Evolutionary conservation across 2,797 vertebrate genomes (phyloP).

Genomic region (Acanthurus tractus): DNA sequence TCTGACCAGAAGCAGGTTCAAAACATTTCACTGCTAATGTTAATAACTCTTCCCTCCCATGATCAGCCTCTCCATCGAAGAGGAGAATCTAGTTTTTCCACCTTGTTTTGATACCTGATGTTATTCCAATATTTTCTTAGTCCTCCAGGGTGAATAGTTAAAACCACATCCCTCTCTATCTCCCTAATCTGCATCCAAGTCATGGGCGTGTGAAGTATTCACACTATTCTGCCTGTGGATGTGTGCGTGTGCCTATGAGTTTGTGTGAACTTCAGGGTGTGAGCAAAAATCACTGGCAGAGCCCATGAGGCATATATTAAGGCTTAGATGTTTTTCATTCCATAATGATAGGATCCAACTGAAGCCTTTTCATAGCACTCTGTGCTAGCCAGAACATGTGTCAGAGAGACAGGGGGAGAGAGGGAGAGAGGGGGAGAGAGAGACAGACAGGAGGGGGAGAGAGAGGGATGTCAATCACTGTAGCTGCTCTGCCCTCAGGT

Average conservation of each 20-base stretch:
- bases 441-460: constrained; percentile 11
- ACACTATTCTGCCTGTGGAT: constrained; percentile 44
- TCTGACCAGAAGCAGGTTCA: constrained; percentile 42
- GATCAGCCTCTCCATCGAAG: constrained; percentile 5
- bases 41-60: constrained; percentile 15
- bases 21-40: constrained; percentile 39
- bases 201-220: constrained; percentile 57
- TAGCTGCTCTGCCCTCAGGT: constrained; percentile 48
- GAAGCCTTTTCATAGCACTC: constrained; percentile 56
- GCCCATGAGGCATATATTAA: constrained; percentile 77
- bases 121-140: constrained; percentile 67
- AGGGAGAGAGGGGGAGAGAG: constrained; percentile 10
- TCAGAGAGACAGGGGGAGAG: constrained; percentile 18
- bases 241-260: constrained; percentile 23
- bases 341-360: constrained; percentile 84
- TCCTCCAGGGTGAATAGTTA: constrained; percentile 49
- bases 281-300: constrained; percentile 60
- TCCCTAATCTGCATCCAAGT: constrained; percentile 64
- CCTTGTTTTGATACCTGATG: constrained; percentile 66
- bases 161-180: constrained; percentile 60
- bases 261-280: constrained; percentile 49
- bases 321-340: constrained; percentile 84
- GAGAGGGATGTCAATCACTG: constrained; percentile 64
- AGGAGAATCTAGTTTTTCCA: constrained; percentile 36
- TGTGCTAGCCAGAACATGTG: constrained; percentile 79